Evolutionary conservation across 2,113 vertebrate genomes (phyloP).

Genomic region (Eidolon helvum): DNA sequence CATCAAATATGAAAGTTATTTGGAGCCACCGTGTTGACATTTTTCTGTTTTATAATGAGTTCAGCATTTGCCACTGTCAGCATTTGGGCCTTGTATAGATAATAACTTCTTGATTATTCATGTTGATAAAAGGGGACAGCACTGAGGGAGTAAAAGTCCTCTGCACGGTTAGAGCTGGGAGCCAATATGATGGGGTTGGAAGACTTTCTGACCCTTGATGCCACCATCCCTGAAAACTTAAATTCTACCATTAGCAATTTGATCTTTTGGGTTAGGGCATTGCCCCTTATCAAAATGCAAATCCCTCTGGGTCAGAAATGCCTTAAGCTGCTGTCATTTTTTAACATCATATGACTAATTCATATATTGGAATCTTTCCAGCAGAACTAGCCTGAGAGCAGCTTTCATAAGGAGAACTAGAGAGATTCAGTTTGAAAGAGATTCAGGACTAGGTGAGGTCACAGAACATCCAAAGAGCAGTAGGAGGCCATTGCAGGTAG

Average conservation of each 20-base stretch:
- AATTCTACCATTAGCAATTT: slow-evolving; percentile 35
- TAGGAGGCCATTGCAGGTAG: neutral
- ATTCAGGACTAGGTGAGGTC: neutral
- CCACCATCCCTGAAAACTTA: neutral
- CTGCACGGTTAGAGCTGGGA: neutral
- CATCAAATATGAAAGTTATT: neutral
- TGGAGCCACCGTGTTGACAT: neutral
- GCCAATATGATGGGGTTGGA: neutral
- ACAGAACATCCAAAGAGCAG: neutral
- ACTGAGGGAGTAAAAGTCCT: neutral
- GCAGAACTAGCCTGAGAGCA: neutral
- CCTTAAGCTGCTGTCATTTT: slow-evolving; percentile 35
- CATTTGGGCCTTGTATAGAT: neutral
- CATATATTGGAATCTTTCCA: slow-evolving; percentile 14
- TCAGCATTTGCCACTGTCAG: neutral
- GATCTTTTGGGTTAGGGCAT: slow-evolving; percentile 1
- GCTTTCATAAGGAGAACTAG: slow-evolving; percentile 20
- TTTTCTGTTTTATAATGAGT: neutral
- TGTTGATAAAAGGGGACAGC: neutral
- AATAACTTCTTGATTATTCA: slow-evolving; percentile 33
- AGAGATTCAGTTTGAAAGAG: neutral
- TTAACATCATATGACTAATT: slow-evolving; percentile 58
- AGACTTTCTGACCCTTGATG: neutral
- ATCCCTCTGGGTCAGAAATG: slow-evolving; percentile 16
- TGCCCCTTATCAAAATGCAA: slow-evolving; percentile 62